Evolutionary conservation across 2,888 invertebrate species (phyloP).

Genomic region (Gisinianus flammeolus): DNA sequence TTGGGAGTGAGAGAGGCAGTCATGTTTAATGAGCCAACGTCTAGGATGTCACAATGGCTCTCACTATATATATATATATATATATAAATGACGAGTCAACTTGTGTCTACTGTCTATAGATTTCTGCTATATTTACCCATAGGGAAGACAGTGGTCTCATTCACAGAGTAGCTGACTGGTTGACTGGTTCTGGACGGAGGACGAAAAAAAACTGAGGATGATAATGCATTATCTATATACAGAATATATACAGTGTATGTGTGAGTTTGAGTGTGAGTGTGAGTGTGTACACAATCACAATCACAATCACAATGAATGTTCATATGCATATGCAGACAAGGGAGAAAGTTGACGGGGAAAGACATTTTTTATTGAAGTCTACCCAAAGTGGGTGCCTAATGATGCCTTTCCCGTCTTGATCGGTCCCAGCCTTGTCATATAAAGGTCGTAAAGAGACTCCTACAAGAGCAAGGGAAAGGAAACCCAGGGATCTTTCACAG

Average conservation of each 20-base stretch:
- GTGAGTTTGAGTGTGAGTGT: background rate
- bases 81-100: too few relatives aligned
- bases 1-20: conserved; percentile 37
- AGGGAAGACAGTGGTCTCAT: too few relatives aligned
- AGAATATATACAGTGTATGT: too few relatives aligned
- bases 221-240: too few relatives aligned
- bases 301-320: conserved; percentile 3
- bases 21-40: conserved; percentile 44
- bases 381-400: conserved; percentile 53
- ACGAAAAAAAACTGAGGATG: too few relatives aligned
- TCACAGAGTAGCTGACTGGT: too few relatives aligned
- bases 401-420: conserved; percentile 47
- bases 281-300: conserved; percentile 1
- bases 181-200: too few relatives aligned
- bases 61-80: background rate
- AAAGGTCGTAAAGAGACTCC: too few relatives aligned
- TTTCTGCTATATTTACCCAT: too few relatives aligned
- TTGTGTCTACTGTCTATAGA: too few relatives aligned
- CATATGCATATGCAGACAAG: conserved; percentile 1
- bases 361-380: conserved; percentile 28
- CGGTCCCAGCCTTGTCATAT: conserved; percentile 18
- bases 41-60: conserved; percentile 40
- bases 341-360: conserved; percentile 6
- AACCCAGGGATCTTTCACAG: too few relatives aligned
- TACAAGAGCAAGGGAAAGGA: too few relatives aligned